Base-by-base conservation (phyloP, 2,797 vertebrate genomes). In the Borostomias antarcticus region DNA sequence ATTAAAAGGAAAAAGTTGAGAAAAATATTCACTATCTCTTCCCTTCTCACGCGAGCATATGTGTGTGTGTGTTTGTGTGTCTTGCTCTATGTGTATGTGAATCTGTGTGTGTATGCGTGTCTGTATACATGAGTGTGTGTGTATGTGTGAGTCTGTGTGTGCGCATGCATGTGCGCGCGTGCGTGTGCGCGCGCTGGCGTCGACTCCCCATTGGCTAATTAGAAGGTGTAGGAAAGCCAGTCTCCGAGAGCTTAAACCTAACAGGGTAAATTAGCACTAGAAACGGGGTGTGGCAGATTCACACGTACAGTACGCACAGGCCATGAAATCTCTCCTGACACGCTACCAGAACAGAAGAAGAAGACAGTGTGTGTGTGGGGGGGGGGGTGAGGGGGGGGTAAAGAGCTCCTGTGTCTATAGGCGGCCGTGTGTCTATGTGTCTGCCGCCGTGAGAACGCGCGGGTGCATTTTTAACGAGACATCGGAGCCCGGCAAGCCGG, bases 201-300 rank as follows among this genome's bases (percentile, higher is more conserved):
- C 81, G 82, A 83, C 84, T 94, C 90, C 91, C 90, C 2, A 5
- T 89, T 89, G 89, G 88, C 92, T 93, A 93, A 94, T 93, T 94
- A 94, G 93, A 87, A 64, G 70, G 80, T 84, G 81, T n/a, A 86
- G 80, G 83, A 91, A 92, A 93, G 83, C 82, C 80, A 85, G 82
- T 89, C 79, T 88, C 82, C 80, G 86, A 81, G 77, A 94, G 91
- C 93, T 92, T 90, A 91, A 89, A 86, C 89, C 86, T 92, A 89
- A 93, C 92, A 93, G 91, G 85, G 85, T 86, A 93, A 90, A 90
- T 92, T 90, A 92, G 86, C 84, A 89, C 89, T 89, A 89, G 89
- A 86, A 92, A 89, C n/a, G 86, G 88, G 91, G 91, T 89, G 90
- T 88, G 87, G 88, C 81, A 84, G 64, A 84, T 83, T 83, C 89